Percentiles rank a stretch among this genome's conserved stretches.
phyloP scores from a whole-genome alignment of 2,113 vertebrate genomes.

The Tachuris rubrigastra region DNA sequence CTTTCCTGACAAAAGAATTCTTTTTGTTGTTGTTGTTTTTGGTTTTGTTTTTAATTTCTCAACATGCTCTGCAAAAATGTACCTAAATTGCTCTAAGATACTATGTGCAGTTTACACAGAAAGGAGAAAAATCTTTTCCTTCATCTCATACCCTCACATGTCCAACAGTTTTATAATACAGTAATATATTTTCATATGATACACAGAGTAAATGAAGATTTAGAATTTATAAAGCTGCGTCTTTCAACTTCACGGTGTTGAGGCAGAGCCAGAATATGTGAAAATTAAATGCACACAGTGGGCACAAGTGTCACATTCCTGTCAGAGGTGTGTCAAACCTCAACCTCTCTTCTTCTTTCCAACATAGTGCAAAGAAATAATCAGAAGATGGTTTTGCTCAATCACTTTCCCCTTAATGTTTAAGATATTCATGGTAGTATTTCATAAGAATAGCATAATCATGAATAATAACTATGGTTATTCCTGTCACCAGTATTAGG shows the following conservation, averaged over 20 bases:
- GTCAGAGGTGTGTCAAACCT: constrained; percentile 21
- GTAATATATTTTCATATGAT: neutral
- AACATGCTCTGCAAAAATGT: neutral
- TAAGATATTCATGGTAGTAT: neutral
- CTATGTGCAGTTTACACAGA: neutral
- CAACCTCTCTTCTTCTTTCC: neutral
- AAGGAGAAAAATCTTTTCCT: neutral
- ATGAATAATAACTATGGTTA: neutral
- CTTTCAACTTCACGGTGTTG: neutral
- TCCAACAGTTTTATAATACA: neutral
- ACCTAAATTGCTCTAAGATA: neutral
- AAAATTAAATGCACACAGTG: neutral
- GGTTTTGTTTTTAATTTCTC: neutral
- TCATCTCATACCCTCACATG: neutral
- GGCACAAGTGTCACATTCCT: neutral
- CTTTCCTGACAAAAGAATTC: neutral
- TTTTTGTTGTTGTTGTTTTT: no score
- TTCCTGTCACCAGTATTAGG: constrained; percentile 5
- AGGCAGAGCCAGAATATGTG: constrained; percentile 16
- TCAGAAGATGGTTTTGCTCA: neutral
- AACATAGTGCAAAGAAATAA: neutral
- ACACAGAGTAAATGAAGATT: neutral
- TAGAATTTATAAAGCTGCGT: neutral
- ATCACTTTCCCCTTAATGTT: neutral
- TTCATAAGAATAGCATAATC: neutral